Percentiles rank a stretch among this genome's conserved stretches.
These are phyloP conservation scores for Xyliphius kryptos DNA, from an alignment of 2,113 vertebrate species.

Conservation along the genomic window DNA sequence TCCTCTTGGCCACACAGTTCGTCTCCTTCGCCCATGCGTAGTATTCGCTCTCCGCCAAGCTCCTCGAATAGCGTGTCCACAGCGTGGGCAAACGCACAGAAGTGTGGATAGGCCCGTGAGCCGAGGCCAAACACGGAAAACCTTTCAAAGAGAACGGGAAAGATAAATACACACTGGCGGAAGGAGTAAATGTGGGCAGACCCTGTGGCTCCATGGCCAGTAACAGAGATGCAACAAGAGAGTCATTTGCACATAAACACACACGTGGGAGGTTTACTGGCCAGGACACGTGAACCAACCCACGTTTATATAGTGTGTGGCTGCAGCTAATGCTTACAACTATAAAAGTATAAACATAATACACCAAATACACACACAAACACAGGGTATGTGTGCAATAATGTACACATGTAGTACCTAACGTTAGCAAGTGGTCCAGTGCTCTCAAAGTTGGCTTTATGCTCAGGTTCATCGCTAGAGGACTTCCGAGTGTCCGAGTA, in stretches of 20 bases:
- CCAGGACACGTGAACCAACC: slow-evolving; percentile 3
- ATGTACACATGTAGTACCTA: slow-evolving; percentile 64
- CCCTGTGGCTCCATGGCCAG: slow-evolving; percentile 9
- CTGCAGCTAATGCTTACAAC: too few species aligned
- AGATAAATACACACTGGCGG: slow-evolving; percentile 10
- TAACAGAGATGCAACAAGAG: slow-evolving; percentile 2
- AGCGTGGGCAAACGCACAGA: slow-evolving; percentile 95
- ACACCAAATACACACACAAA: too few species aligned
- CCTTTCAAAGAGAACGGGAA: slow-evolving; percentile 54
- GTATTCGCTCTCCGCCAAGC: slow-evolving; percentile 91
- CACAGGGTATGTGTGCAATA: not conserved
- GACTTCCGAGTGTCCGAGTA: slow-evolving; percentile 86
- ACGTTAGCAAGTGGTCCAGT: slow-evolving; percentile 90
- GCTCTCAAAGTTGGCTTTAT: slow-evolving; percentile 87
- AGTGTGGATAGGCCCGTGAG: slow-evolving; percentile 93
- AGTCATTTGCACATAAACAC: slow-evolving; percentile 4
- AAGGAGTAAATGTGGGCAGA: slow-evolving; percentile 27
- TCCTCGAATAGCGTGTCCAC: slow-evolving; percentile 95
- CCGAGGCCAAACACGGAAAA: slow-evolving; percentile 97
- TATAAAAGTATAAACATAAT: too few species aligned
- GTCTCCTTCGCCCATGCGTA: slow-evolving; percentile 95
- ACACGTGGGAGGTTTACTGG: not conserved
- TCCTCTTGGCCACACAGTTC: slow-evolving; percentile 97
- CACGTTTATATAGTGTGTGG: not conserved
- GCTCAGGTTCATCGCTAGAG: slow-evolving; percentile 78